Percentiles rank a stretch among this genome's conserved stretches.
phyloP scores from a whole-genome alignment of 1,140 invertebrate species.

The Heliconius hermathena region DNA sequence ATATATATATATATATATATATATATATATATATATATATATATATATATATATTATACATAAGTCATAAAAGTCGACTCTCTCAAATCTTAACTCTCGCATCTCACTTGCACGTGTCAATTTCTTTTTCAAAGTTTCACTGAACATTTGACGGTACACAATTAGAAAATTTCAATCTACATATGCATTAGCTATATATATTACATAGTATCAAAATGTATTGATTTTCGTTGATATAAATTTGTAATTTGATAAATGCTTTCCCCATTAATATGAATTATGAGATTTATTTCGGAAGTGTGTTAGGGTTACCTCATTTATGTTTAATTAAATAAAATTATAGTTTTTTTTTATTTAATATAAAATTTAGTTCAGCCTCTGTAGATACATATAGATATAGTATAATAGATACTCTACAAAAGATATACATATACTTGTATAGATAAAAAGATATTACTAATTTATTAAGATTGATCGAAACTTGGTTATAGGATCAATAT shows the following conservation, averaged over 20 bases:
- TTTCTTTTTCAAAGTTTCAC: conserved; percentile 7
- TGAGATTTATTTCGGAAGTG: not conserved
- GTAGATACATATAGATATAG: no score
- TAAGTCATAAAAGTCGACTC: not conserved
- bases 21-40: no score
- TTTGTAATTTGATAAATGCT: conserved; percentile 27
- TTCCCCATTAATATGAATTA: conserved; percentile 39
- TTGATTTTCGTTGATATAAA: conserved; percentile 18
- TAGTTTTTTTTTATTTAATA: no score
- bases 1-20: no score
- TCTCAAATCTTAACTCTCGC: not conserved
- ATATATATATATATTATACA: no score
- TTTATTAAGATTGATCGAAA: no score
- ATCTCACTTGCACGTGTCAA: conserved; percentile 5
- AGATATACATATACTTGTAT: no score
- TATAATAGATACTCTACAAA: no score
- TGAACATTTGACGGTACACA: not conserved
- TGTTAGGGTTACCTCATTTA: not conserved
- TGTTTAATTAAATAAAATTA: conserved; percentile 2
- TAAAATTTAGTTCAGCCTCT: no score
- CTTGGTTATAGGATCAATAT: no score
- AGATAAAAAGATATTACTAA: no score
- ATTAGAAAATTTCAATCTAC: conserved; percentile 22
- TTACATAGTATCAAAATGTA: not conserved
- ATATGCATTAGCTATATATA: conserved; percentile 25